A percentile compares a stretch with the other conserved stretches of the same genome.
Evolutionary conservation across 1,140 invertebrate species (phyloP).

Genomic region (Platyscapa corneri): DNA sequence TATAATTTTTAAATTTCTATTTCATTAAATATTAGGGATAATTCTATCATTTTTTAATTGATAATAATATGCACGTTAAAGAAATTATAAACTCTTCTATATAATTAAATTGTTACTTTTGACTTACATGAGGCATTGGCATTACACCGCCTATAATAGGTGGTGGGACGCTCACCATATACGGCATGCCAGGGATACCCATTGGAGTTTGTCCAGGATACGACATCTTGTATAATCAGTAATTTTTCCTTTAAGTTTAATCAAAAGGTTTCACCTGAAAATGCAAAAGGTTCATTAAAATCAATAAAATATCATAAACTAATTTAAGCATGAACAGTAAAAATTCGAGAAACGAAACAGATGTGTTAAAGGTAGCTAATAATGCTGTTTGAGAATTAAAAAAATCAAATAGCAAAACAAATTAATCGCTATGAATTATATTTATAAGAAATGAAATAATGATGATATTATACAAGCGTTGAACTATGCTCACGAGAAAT

Average conservation of each 20-base stretch:
- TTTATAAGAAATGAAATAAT: not conserved
- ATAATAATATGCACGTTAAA: no score
- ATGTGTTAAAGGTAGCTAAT: not conserved
- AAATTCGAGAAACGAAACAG: not conserved
- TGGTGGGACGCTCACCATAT: constrained; percentile 73
- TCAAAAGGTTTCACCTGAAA: constrained; percentile 23
- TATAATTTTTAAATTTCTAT: no score
- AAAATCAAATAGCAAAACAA: not conserved
- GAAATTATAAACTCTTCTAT: no score
- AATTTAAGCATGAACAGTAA: not conserved
- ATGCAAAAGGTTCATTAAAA: not conserved
- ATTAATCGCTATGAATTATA: not conserved
- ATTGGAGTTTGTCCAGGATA: constrained; percentile 73
- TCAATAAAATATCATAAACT: not conserved
- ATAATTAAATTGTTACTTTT: not conserved
- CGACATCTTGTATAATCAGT: constrained; percentile 62
- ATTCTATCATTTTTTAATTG: no score
- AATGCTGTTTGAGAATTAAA: not conserved
- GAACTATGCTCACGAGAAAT: not conserved
- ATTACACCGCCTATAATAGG: constrained; percentile 72
- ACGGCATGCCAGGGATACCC: constrained; percentile 74
- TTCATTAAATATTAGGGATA: no score
- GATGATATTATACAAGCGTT: not conserved
- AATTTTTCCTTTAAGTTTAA: not conserved
- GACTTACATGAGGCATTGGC: constrained; percentile 73